phyloP scores from a whole-genome alignment of 2,113 vertebrate species.

The Scolopax mira region DNA sequence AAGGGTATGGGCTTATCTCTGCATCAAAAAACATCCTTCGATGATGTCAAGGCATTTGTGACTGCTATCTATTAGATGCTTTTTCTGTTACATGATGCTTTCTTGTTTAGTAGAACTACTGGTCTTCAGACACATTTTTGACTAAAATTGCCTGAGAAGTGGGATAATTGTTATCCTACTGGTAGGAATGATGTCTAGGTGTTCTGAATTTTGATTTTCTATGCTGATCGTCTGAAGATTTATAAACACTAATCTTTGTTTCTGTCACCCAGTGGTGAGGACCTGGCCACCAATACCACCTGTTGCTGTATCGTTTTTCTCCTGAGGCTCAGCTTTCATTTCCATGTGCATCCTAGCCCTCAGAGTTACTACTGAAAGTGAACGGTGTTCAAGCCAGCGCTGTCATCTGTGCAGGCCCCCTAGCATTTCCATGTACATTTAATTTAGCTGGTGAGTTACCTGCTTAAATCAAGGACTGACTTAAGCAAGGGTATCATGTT shows the following conservation, averaged over 20 bases:
- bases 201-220: background rate
- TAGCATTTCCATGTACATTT: background rate
- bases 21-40: background rate
- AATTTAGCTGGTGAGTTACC: background rate
- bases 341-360: background rate
- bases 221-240: slow-evolving; percentile 2
- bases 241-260: background rate
- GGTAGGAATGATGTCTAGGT: background rate
- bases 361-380: background rate
- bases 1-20: background rate
- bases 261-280: background rate
- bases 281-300: background rate
- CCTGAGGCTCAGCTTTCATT: background rate
- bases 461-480: background rate
- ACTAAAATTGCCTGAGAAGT: background rate
- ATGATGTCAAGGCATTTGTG: background rate
- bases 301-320: background rate
- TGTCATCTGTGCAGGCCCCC: background rate
- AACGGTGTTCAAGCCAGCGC: background rate
- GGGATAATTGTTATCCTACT: background rate
- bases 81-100: background rate
- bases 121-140: slow-evolving; percentile 11
- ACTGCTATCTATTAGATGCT: background rate
- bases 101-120: background rate
- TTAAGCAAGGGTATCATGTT: background rate